phyloP scores from a whole-genome alignment of 1,140 invertebrate species.

The Triops cancriformis region DNA sequence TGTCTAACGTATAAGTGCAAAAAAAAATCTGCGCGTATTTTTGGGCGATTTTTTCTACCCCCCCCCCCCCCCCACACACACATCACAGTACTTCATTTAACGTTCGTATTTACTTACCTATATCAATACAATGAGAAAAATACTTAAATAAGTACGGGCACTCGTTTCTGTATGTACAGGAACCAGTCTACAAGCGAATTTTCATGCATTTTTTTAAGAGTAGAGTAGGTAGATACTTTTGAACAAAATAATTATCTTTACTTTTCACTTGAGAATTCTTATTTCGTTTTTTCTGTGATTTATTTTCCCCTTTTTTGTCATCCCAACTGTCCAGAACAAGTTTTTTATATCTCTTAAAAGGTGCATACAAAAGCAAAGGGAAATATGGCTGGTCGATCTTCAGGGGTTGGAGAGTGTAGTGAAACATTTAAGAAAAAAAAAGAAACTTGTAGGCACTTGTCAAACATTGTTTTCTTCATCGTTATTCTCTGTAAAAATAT shows the following conservation, averaged over 20 bases:
- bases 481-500: not conserved
- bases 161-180: slow-evolving; percentile 2
- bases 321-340: not conserved
- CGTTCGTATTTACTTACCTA: no score
- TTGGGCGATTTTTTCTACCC: no score
- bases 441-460: slow-evolving; percentile 1
- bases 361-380: not conserved
- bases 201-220: not conserved
- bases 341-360: not conserved
- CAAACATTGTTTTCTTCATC: not conserved
- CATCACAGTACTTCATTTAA: no score
- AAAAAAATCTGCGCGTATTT: no score
- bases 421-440: slow-evolving; percentile 16
- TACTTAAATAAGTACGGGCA: not conserved
- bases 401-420: not conserved
- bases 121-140: no score
- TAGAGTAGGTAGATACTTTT: not conserved
- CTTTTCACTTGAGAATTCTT: not conserved
- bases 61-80: no score
- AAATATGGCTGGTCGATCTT: not conserved
- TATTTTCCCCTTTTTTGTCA: not conserved
- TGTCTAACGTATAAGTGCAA: no score
- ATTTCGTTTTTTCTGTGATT: not conserved
- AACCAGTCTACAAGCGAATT: not conserved
- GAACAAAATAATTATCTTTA: not conserved